Evolutionary conservation across 2,888 invertebrate species (phyloP), one percentile per base, ranked within the genome.

Genomic region (Lepidocyrtoides sp.): DNA sequence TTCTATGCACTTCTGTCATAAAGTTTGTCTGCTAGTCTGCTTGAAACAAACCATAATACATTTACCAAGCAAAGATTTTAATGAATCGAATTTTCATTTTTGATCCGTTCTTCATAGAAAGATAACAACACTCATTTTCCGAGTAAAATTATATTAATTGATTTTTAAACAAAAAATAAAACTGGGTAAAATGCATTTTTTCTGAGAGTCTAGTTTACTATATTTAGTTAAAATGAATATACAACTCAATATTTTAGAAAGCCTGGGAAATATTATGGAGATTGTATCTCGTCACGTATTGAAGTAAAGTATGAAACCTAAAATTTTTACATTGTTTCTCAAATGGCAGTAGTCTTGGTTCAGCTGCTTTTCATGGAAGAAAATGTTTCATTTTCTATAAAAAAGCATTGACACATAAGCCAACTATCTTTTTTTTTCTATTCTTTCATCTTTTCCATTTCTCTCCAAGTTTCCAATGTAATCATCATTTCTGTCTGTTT

Each of bases 1-100:
- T 84, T 48, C 26, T 69, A 84, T 84, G 84, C 84, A 69, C 26
- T n/a, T n/a, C n/a, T n/a, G n/a, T n/a, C n/a, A n/a, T n/a, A n/a
- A n/a, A n/a, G n/a, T n/a, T n/a, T n/a, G n/a, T n/a, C n/a, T n/a
- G n/a, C n/a, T 41, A 41, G 41, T 41, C 8, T 41, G 41, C 44
- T n/a, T n/a, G n/a, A n/a, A n/a, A n/a, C n/a, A n/a, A n/a, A n/a
- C n/a, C n/a, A n/a, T n/a, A n/a, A n/a, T n/a, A n/a, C n/a, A n/a
- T n/a, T n/a, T n/a, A n/a, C n/a, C n/a, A n/a, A 44, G 44, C 44
- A 44, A 44, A 8, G 44, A 44, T 44, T 2, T 1, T 44, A 44
- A 14, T 8, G 10, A 44, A 5, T 44, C 44, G 14, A 23, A 23
- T 2, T 8, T 60, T n/a, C n/a, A n/a, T n/a, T n/a, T n/a, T n/a